Conservation (phyloP, 2,797 vertebrate species). For the Hylomyscus alleni region DNA sequence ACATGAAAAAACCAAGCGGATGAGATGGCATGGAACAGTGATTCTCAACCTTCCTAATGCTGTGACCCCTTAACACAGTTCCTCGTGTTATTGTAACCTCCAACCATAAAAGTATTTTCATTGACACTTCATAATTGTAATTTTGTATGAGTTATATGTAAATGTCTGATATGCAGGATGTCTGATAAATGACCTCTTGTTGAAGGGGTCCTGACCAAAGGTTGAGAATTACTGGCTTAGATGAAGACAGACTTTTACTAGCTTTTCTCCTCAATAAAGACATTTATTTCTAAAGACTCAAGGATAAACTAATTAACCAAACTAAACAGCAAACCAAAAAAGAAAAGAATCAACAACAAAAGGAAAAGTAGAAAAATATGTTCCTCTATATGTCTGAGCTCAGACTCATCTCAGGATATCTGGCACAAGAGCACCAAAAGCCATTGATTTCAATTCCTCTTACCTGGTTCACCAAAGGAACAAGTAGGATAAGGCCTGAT, state of each 20-base stretch:
- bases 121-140: background rate
- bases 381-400: constrained; percentile 25
- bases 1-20: background rate
- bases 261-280: background rate
- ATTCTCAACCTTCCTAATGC: background rate
- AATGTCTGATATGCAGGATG: background rate
- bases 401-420: background rate
- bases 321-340: background rate
- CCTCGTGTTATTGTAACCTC: no score
- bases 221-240: background rate
- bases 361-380: constrained; percentile 21
- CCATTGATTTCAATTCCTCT: constrained; percentile 62
- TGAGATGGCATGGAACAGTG: background rate
- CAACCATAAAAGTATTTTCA: background rate
- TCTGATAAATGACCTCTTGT: background rate
- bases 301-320: constrained; percentile 33
- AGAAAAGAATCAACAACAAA: background rate
- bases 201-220: background rate
- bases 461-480: constrained; percentile 84
- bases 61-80: background rate
- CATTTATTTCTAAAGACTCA: constrained; percentile 13
- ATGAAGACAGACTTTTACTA: constrained; percentile 18
- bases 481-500: constrained; percentile 78
- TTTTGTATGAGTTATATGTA: background rate
- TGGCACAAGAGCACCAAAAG: background rate